Evolutionary conservation across 1,140 invertebrate species (phyloP).

Genomic region (Ditylenchus dipsaci): DNA sequence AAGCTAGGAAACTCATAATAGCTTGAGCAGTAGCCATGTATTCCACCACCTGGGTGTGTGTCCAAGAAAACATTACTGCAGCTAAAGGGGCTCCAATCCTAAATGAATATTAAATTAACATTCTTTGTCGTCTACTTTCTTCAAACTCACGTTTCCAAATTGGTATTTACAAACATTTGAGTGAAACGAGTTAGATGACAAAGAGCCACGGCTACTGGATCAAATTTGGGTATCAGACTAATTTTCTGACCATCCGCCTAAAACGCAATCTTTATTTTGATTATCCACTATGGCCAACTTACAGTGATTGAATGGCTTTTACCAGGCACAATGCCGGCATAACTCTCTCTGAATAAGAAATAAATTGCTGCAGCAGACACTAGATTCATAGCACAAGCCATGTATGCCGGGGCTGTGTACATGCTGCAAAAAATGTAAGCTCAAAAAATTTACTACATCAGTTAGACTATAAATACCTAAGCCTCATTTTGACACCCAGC

Average conservation of each 20-base stretch:
- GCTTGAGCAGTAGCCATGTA: constrained; percentile 33
- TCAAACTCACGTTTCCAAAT: constrained; percentile 31
- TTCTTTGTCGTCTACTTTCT: not conserved
- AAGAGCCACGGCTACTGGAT: constrained; percentile 16
- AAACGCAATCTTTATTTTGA: not conserved
- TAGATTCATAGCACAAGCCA: constrained; percentile 31
- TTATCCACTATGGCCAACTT: not conserved
- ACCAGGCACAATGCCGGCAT: constrained; percentile 19
- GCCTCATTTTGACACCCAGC: constrained; percentile 5
- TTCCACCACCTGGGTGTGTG: constrained; percentile 18
- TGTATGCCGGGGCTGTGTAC: constrained; percentile 35
- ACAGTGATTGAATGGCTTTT: not conserved
- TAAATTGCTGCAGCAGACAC: constrained; percentile 20
- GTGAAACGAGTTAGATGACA: constrained; percentile 37
- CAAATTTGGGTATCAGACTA: constrained; percentile 23
- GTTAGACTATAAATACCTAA: not conserved
- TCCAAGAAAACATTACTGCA: constrained; percentile 41
- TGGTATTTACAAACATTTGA: constrained; percentile 42
- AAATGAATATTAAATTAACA: not conserved
- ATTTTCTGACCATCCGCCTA: not conserved
- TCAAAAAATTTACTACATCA: too few species aligned
- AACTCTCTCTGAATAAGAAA: constrained; percentile 22
- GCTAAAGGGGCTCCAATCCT: constrained; percentile 32
- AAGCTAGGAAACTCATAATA: constrained; percentile 27
- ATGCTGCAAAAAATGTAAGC: constrained; percentile 10